A percentile compares a stretch with the other conserved stretches of the same genome.
Conservation (phyloP, 2,888 invertebrate species). For the Cephus spinipes region DNA sequence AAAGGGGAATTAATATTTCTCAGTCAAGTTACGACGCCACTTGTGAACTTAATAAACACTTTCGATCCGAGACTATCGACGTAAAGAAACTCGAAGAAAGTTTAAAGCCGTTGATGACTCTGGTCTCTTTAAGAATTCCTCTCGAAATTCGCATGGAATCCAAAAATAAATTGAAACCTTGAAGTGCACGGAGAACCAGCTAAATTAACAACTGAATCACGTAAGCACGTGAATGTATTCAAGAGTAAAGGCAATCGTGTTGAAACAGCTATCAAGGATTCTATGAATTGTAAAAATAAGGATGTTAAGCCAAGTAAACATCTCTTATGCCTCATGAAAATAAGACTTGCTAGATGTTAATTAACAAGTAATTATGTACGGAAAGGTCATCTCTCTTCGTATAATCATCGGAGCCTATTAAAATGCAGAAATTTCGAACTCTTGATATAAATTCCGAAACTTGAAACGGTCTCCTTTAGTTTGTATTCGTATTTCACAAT, state of each 20-base stretch:
- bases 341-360: neutral
- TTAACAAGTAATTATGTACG: neutral
- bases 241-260: neutral
- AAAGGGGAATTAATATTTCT: neutral
- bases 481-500: neutral
- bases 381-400: neutral
- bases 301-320: neutral
- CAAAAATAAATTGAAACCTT: neutral
- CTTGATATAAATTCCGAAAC: neutral
- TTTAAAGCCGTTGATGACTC: neutral
- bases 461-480: neutral
- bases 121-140: neutral
- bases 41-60: neutral
- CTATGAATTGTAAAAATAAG: neutral
- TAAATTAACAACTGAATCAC: neutral
- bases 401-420: neutral
- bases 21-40: neutral
- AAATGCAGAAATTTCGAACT: neutral
- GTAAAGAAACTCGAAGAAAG: neutral
- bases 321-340: neutral
- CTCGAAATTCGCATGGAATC: neutral
- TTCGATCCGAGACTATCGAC: neutral
- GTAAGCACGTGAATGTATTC: neutral
- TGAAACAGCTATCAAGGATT: neutral
- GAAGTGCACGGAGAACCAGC: neutral